Evolutionary conservation across 2,888 invertebrate genomes (phyloP).

Genomic region (Xestia rhomboidea): DNA sequence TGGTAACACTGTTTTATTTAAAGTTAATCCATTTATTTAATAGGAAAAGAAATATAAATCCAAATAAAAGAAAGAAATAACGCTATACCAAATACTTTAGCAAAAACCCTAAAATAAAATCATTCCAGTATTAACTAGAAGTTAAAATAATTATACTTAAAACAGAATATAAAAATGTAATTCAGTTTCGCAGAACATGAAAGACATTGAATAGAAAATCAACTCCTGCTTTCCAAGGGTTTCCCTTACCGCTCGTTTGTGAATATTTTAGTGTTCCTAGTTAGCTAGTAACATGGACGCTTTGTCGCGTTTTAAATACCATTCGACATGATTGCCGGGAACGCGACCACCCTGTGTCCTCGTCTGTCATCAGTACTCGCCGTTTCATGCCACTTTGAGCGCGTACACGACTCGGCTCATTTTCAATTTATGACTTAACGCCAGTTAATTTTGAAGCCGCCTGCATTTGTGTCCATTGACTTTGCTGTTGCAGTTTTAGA

Average conservation of each 20-base stretch:
- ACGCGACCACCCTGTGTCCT: constrained; percentile 69
- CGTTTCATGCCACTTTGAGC: constrained; percentile 68
- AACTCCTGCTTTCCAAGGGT: constrained; percentile 31
- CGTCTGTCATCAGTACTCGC: constrained; percentile 72
- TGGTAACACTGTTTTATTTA: no score
- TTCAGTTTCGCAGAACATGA: constrained; percentile 27
- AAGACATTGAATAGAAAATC: constrained; percentile 45
- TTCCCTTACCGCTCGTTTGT: constrained; percentile 58
- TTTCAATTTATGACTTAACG: constrained; percentile 73
- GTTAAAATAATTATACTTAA: neutral
- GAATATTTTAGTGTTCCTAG: constrained; percentile 70
- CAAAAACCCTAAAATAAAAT: neutral
- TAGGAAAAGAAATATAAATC: neutral
- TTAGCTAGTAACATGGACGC: constrained; percentile 58
- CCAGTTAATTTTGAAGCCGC: constrained; percentile 63
- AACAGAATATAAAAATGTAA: neutral
- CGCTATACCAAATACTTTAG: neutral
- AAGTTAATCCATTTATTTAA: neutral
- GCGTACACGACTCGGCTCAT: constrained; percentile 67
- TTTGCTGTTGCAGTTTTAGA: constrained; percentile 51
- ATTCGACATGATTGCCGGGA: constrained; percentile 63
- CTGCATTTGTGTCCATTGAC: constrained; percentile 56
- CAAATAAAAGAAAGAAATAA: neutral
- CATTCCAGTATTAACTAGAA: neutral
- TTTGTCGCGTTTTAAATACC: constrained; percentile 68